phyloP scores from a whole-genome alignment of 2,888 invertebrate genomes.

The Seira ritae region DNA sequence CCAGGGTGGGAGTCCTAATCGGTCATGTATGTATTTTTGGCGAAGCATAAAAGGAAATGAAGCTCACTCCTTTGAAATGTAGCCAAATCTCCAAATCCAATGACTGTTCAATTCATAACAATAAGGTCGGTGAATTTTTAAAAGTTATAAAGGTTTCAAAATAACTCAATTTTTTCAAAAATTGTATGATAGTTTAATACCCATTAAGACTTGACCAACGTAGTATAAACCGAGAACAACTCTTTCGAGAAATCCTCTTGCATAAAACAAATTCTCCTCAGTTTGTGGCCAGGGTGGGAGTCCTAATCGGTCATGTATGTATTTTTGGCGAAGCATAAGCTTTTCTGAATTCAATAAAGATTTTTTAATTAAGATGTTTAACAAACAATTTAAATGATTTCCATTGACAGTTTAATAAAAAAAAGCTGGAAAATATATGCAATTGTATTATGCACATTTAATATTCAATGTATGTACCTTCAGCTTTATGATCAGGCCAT shows the following conservation, averaged over 20 bases:
- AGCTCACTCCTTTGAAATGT: slow-evolving; percentile 39
- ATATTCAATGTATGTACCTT: slow-evolving; percentile 39
- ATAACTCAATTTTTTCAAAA: neutral
- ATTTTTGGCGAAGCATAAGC: no score
- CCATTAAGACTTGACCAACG: slow-evolving; percentile 65
- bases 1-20: no score
- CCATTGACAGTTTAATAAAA: no score
- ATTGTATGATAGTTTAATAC: slow-evolving; percentile 8
- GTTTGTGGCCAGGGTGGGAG: no score
- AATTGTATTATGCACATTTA: no score
- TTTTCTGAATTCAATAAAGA: no score
- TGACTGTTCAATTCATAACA: slow-evolving; percentile 28
- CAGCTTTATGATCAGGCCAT: slow-evolving; percentile 49
- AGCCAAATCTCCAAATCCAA: slow-evolving; percentile 68
- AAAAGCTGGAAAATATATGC: no score
- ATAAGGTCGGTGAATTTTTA: neutral
- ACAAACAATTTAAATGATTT: no score
- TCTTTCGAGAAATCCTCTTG: slow-evolving; percentile 21
- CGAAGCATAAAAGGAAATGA: no score
- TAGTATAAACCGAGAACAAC: slow-evolving; percentile 63
- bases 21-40: no score
- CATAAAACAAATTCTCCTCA: slow-evolving; percentile 48
- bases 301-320: no score
- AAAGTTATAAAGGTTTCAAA: neutral
- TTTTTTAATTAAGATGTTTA: no score